Conservation (phyloP, 2,888 invertebrate species). For the Idaea biselata region DNA sequence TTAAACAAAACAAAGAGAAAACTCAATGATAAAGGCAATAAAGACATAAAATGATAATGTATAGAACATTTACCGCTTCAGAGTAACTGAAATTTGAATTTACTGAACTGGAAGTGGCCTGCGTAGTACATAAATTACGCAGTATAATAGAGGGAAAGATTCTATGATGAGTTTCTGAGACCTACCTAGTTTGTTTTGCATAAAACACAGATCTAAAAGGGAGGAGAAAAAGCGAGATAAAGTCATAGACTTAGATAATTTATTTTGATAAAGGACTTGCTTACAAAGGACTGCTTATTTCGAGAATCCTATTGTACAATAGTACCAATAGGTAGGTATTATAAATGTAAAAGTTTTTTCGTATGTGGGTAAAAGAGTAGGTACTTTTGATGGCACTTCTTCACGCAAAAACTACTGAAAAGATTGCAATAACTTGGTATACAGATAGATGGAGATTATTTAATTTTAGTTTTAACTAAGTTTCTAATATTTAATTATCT, state of each 20-base stretch:
- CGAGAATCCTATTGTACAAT: no score
- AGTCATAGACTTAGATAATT: background rate
- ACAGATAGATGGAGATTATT: no score
- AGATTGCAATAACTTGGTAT: no score
- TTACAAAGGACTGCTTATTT: no score
- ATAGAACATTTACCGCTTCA: background rate
- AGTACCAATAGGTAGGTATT: no score
- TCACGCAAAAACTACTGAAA: no score
- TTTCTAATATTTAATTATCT: no score
- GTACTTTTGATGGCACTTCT: no score
- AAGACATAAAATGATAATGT: background rate
- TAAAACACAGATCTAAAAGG: background rate
- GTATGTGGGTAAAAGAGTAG: no score
- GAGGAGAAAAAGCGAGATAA: background rate
- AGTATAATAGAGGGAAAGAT: background rate
- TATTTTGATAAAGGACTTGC: no score
- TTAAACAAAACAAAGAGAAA: background rate
- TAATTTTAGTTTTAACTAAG: no score
- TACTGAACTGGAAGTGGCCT: background rate
- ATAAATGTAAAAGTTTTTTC: no score
- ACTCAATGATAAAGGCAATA: background rate
- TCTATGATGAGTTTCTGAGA: background rate
- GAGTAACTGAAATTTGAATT: background rate
- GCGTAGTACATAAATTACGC: background rate
- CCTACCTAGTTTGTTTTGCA: background rate